These are phyloP conservation scores for Trypoxylon attenuatum DNA, from an alignment of 2,888 invertebrate species.

Conservation along the genomic window DNA sequence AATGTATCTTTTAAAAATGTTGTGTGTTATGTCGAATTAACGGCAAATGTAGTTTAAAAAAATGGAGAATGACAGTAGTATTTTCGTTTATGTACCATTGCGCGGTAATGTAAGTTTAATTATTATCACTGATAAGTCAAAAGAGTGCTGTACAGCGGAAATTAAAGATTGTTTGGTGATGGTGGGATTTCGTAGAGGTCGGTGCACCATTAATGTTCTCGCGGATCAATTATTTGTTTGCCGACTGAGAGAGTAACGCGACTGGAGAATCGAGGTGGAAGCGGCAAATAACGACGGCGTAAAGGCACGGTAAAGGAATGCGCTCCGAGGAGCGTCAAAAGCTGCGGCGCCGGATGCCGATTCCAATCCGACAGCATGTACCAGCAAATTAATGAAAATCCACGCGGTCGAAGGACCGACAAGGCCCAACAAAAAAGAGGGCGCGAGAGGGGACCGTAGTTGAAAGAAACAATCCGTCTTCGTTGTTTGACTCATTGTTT, in stretches of 20 bases:
- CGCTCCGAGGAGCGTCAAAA: constrained; percentile 47
- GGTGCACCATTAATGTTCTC: background rate
- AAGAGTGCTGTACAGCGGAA: no score
- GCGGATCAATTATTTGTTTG: background rate
- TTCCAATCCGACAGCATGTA: constrained; percentile 50
- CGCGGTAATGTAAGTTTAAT: no score
- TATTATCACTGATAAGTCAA: no score
- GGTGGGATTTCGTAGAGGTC: background rate
- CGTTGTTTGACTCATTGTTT: constrained; percentile 40
- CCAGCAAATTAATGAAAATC: constrained; percentile 57
- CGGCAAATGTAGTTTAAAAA: no score
- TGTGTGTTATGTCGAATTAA: no score
- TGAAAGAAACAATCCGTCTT: constrained; percentile 40
- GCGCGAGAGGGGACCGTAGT: background rate
- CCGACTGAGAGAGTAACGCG: no score
- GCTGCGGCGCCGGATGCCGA: constrained; percentile 50
- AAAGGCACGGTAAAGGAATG: constrained; percentile 47
- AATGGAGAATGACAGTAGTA: no score
- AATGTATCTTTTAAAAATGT: no score
- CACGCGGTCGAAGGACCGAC: constrained; percentile 20
- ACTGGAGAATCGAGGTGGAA: no score
- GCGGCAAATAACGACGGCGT: constrained; percentile 14
- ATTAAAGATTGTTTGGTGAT: no score
- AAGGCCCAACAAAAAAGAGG: constrained; percentile 1
- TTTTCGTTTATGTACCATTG: no score